These are phyloP conservation scores for Patella pellucida DNA, from an alignment of 2,888 invertebrate species.

Conservation along the genomic window DNA sequence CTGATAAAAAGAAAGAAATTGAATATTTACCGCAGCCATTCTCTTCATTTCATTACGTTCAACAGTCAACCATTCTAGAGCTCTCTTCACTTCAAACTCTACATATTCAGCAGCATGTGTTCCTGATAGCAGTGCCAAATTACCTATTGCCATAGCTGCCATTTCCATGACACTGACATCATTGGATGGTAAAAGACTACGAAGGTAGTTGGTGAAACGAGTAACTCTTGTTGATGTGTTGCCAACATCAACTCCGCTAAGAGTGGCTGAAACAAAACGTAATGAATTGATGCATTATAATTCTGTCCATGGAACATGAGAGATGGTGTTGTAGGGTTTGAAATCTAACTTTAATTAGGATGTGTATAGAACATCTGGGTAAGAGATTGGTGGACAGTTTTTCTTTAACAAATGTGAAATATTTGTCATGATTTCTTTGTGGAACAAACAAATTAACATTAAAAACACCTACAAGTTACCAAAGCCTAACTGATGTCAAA, in stretches of 20 bases:
- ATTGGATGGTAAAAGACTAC: constrained; percentile 89
- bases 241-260: constrained; percentile 93
- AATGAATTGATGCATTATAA: background rate
- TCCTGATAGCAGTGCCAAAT: constrained; percentile 84
- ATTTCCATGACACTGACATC: constrained; percentile 96
- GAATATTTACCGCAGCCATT: constrained; percentile 83
- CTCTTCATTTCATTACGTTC: constrained; percentile 90
- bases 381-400: too few species aligned
- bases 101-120: constrained; percentile 96
- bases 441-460: too few species aligned
- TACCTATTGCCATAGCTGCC: constrained; percentile 94
- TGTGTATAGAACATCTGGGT: too few species aligned
- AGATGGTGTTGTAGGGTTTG: too few species aligned
- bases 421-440: too few species aligned
- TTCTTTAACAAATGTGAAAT: too few species aligned
- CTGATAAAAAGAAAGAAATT: background rate
- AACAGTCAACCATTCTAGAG: constrained; percentile 94
- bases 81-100: constrained; percentile 96
- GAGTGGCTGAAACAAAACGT: constrained; percentile 79
- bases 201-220: constrained; percentile 91
- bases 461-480: too few species aligned
- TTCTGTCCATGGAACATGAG: too few species aligned
- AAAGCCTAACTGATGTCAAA: too few species aligned
- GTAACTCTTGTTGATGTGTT: constrained; percentile 91
- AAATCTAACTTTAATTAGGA: too few species aligned